These are phyloP conservation scores for Taenaris catops DNA, from an alignment of 2,888 invertebrate genomes.

Conservation along the genomic window DNA sequence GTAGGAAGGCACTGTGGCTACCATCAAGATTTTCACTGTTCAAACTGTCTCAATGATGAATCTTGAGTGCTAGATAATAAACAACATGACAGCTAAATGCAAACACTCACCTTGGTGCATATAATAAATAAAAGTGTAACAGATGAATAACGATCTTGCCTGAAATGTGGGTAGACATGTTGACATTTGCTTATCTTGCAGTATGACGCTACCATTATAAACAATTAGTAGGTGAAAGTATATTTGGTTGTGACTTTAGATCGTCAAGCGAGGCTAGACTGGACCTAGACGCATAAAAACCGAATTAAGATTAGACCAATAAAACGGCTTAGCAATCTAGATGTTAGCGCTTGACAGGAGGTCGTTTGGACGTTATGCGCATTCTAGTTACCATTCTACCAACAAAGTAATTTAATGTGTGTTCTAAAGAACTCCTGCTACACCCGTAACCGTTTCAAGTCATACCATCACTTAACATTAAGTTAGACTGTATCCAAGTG, in stretches of 20 bases:
- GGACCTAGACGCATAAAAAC: conserved; percentile 58
- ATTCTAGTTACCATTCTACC: too few relatives aligned
- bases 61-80: conserved; percentile 44
- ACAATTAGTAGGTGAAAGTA: conserved; percentile 69
- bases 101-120: conserved; percentile 33
- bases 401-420: too few relatives aligned
- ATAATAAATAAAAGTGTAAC: conserved; percentile 28
- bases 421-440: too few relatives aligned
- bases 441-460: too few relatives aligned
- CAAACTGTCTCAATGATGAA: conserved; percentile 29
- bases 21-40: conserved; percentile 25
- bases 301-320: conserved; percentile 72
- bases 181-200: conserved; percentile 63
- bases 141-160: conserved; percentile 47
- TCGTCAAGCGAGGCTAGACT: conserved; percentile 47
- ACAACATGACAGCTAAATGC: conserved; percentile 53
- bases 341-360: conserved; percentile 68
- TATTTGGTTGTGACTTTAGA: conserved; percentile 41
- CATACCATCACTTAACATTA: too few relatives aligned
- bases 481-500: too few relatives aligned
- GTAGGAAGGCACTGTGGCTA: conserved; percentile 23
- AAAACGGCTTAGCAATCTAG: conserved; percentile 72
- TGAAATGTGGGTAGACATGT: conserved; percentile 58
- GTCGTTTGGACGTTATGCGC: too few relatives aligned
- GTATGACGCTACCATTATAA: conserved; percentile 52